Evolutionary conservation across 2,797 vertebrate species (phyloP), one percentile per base, ranked within the genome.

Genomic region (Euthynnus affinis): DNA sequence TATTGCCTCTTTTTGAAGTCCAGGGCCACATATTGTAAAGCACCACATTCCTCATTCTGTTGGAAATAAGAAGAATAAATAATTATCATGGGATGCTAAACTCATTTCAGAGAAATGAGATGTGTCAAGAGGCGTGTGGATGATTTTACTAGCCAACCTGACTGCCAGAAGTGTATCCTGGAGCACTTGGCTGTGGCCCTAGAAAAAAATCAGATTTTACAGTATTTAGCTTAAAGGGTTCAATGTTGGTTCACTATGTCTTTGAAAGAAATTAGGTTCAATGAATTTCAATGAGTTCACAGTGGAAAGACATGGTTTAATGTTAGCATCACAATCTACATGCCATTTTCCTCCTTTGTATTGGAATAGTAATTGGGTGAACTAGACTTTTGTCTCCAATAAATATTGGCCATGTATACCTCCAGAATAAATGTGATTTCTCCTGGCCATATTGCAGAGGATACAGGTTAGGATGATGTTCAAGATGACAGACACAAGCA

Each of bases 11-110:
- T 78, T 49, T 81, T 86, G 14, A 88, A 86, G 64, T 82, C 72
- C 81, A 89, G 62, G 12, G 89, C 76, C 5, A 52, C 81, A 10
- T 90, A 91, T 22, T 81, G 87, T 55, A 78, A 5, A 34, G 15
- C 46, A 1, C 17, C 29, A 0, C 1, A 13, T 0, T 56, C 82
- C 52, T 80, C 64, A 29, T n/a, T 66, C 90, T 91, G 74, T 2
- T 25, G 22, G 5, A 20, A 22, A 66, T 1, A 46, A 34, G 9
- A 68, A 22, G 34, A 18, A 17, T 6, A 2, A 9, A 29, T 34
- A 8, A 25, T n/a, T 40, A 23, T 12, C 5, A 20, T 0, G 6
- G 53, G 27, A 29, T 22, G 23, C 1, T 37, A 6, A n/a, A 65
- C 12, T 1, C 17, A 18, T 62, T 23, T 3, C 40, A 42, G 40